Base-by-base conservation (phyloP, 2,888 invertebrate genomes). In the Emmelina monodactyla region DNA sequence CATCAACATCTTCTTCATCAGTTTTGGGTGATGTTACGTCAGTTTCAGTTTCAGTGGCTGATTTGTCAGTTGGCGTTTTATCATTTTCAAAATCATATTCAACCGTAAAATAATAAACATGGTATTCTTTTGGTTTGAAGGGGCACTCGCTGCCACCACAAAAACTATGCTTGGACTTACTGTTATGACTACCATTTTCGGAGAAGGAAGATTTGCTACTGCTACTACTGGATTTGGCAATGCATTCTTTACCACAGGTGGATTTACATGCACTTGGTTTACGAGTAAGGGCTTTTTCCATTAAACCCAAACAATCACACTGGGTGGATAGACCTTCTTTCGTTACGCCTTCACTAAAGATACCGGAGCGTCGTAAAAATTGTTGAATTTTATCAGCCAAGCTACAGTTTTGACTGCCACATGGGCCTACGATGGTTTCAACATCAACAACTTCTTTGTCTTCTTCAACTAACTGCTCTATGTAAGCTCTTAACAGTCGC, bases 51-150 rank as follows among this genome's bases (percentile, higher is more conserved):
- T 9, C 11, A n/a, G 9, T 25, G 3, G 10, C 39, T 29, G 32
- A 33, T 2, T 25, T 28, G 6, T 41, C 14, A 5, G 51, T 49
- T 34, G 43, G 40, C 33, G 47, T 34, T 4, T 44, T 46, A 7
- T 41, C 34, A 31, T 51, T 57, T 12, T 61, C 55, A 37, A 61
- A 58, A 40, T 68, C 64, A 42, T 67, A 54, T 53, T 71, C 64
- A 1, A 79, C 72, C 10, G 72, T 76, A 41, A 68, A 78, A 44
- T 75, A 79, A 48, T 59, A 75, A 2, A 79, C 68, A 31, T 67
- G 45, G 40, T 70, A 76, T 39, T 4, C 36, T 7, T 48, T 44
- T 35, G 49, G 52, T 10, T 22, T 37, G 41, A 49, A 62, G 2
- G 73, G 72, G 37, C 75, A 76, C 3, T 40, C 51, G 40, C 52